These are phyloP conservation scores for Heliconius nattereri DNA, from an alignment of 1,140 invertebrate genomes.

Conservation along the genomic window DNA sequence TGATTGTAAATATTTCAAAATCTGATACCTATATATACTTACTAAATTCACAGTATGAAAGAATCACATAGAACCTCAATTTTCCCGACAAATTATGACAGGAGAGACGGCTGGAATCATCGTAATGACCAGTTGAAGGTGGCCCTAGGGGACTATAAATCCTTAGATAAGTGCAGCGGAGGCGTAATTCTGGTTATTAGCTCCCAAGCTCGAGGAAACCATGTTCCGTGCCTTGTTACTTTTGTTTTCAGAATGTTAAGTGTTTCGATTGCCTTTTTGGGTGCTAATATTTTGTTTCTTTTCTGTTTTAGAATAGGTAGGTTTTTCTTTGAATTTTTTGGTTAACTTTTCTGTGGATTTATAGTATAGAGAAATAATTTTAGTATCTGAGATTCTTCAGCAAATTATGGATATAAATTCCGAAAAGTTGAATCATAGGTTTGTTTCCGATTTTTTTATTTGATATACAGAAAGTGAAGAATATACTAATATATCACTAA, in stretches of 20 bases:
- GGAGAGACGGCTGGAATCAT: slow-evolving; percentile 32
- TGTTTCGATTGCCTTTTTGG: slow-evolving; percentile 10
- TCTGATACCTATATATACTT: background rate
- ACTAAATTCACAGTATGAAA: background rate
- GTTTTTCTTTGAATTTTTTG: slow-evolving; percentile 2
- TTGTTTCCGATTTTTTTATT: too few species aligned
- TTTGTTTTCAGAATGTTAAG: slow-evolving; percentile 17
- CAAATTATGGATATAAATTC: too few species aligned
- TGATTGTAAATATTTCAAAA: background rate
- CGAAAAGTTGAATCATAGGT: too few species aligned
- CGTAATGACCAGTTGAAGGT: slow-evolving; percentile 43
- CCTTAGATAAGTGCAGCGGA: slow-evolving; percentile 36
- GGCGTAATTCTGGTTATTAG: slow-evolving; percentile 44
- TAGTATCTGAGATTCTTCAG: too few species aligned
- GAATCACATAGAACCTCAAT: slow-evolving; percentile 45
- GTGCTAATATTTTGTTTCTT: background rate
- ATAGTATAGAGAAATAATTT: background rate
- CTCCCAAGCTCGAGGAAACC: slow-evolving; percentile 29
- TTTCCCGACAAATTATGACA: slow-evolving; percentile 44
- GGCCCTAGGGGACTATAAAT: slow-evolving; percentile 41
- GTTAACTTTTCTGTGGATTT: background rate
- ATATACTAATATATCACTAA: too few species aligned
- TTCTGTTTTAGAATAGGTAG: background rate
- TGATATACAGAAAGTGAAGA: background rate
- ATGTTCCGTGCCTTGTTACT: slow-evolving; percentile 22